Base-by-base conservation (phyloP, 2,113 vertebrate genomes). In the Eonycteris spelaea region DNA sequence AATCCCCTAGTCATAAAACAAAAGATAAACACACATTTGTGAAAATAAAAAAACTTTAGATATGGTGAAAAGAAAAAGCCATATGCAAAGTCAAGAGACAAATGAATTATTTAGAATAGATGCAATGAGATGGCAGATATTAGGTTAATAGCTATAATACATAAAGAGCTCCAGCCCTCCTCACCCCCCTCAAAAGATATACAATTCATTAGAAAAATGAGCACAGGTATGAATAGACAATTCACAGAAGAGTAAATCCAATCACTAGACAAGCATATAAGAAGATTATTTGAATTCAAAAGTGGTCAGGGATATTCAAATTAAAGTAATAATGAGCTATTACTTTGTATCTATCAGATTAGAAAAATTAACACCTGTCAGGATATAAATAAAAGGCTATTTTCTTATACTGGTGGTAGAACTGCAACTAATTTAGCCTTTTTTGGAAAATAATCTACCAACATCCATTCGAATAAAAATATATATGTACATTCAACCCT, bases 371-470 rank as follows among this genome's bases (percentile, higher is more conserved):
- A 77, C 70, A 68, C 13, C 6, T 86, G 14, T 51, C 84, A 74
- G 14, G 65, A 63, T 35, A 33, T 68, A 19, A 85, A 86, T 33
- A 55, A 90, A 86, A 73, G 40, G 28, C 12, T 94, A 87, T 84
- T 95, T 87, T 84, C 68, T 77, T 57, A 65, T 7, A 35, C 2
- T 40, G n/a, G 45, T 51, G 51, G 22, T 35, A 94, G 28, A 80
- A 63, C 43, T 88, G 30, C 38, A 90, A 68, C 51, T 40, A 63
- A 51, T 38, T 73, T 80, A 88, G 48, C 14, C 45, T 65, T 51
- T 79, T 94, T 30, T 74, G 21, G 18, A 73, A 97, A 95, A 85
- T 68, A 94, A 55, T 53, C 87, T 80, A 65, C 45, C 18, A 75
- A 43, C 5, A 45, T 71, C 33, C 5, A 57, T 74, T 94, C n/a